These are phyloP conservation scores for Lasiommata megera DNA, from an alignment of 2,888 invertebrate species.

Conservation along the genomic window DNA sequence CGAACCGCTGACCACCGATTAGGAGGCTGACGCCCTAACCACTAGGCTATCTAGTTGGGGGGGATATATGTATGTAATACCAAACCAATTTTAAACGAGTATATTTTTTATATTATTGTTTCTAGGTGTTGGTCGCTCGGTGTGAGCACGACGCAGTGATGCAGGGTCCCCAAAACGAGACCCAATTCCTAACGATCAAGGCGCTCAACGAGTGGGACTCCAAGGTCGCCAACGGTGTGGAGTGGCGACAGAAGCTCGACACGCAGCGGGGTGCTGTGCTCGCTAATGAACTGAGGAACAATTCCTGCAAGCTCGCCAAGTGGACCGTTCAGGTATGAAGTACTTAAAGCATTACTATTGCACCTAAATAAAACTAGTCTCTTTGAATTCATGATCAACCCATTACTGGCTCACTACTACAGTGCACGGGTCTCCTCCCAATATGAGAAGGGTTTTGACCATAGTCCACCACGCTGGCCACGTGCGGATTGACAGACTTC, in stretches of 20 bases:
- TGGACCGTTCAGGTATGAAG: conserved; percentile 95
- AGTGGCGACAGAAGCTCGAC: conserved; percentile 99
- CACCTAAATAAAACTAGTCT: too few relatives aligned
- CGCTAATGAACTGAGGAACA: conserved; percentile 98
- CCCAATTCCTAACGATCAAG: conserved; percentile 96
- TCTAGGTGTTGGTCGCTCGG: conserved; percentile 90
- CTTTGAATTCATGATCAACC: too few relatives aligned
- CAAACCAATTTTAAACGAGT: not conserved
- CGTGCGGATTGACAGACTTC: too few relatives aligned
- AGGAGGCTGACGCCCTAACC: too few relatives aligned
- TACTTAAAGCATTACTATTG: not conserved
- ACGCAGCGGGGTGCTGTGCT: conserved; percentile 98
- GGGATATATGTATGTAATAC: too few relatives aligned
- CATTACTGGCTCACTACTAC: too few relatives aligned
- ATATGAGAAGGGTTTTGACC: too few relatives aligned
- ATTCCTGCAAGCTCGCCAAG: conserved; percentile 99
- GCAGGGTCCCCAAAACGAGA: conserved; percentile 92
- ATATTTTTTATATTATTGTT: not conserved
- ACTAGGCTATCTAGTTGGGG: too few relatives aligned
- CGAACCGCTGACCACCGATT: too few relatives aligned
- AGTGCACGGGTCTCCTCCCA: too few relatives aligned
- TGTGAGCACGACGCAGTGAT: conserved; percentile 98
- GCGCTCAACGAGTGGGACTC: conserved; percentile 99
- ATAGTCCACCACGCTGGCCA: too few relatives aligned
- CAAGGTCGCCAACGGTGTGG: conserved; percentile 96